Percentiles rank a stretch among this genome's conserved stretches.
Conservation (phyloP, 2,888 invertebrate species). For the Xylota sylvarum region DNA sequence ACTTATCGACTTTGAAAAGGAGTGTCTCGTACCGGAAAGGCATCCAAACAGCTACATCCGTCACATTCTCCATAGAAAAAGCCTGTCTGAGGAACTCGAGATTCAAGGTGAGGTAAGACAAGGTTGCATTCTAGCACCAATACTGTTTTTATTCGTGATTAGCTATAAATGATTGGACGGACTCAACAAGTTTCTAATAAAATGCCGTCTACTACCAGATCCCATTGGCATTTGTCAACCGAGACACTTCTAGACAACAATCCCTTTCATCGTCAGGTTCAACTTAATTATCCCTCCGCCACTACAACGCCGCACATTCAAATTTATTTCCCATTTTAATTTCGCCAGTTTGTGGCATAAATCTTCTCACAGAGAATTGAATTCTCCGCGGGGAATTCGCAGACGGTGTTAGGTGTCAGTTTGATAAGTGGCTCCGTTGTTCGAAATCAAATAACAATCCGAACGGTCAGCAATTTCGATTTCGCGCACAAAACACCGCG, state of each 20-base stretch:
- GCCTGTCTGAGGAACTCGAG: too few species aligned
- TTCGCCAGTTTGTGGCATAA: constrained; percentile 39
- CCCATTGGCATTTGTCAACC: neutral
- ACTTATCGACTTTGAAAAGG: too few species aligned
- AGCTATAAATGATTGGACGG: too few species aligned
- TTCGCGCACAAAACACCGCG: constrained; percentile 51
- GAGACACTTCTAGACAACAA: neutral
- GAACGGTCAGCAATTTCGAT: constrained; percentile 70
- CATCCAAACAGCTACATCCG: too few species aligned
- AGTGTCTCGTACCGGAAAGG: too few species aligned
- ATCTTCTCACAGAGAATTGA: constrained; percentile 67
- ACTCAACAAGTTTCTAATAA: too few species aligned
- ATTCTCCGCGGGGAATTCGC: constrained; percentile 72
- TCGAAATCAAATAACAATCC: constrained; percentile 75
- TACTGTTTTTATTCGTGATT: too few species aligned
- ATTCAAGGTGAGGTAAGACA: too few species aligned
- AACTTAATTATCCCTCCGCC: neutral
- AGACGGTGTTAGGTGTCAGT: constrained; percentile 77
- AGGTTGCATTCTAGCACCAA: too few species aligned
- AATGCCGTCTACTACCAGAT: too few species aligned
- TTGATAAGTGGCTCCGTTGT: constrained; percentile 76
- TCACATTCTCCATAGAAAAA: too few species aligned
- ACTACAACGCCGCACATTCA: neutral
- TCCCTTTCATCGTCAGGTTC: neutral
- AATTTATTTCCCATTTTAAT: constrained; percentile 28